Evolutionary conservation across 2,797 vertebrate species (phyloP).

Genomic region (Sarcophilus harrisii): DNA sequence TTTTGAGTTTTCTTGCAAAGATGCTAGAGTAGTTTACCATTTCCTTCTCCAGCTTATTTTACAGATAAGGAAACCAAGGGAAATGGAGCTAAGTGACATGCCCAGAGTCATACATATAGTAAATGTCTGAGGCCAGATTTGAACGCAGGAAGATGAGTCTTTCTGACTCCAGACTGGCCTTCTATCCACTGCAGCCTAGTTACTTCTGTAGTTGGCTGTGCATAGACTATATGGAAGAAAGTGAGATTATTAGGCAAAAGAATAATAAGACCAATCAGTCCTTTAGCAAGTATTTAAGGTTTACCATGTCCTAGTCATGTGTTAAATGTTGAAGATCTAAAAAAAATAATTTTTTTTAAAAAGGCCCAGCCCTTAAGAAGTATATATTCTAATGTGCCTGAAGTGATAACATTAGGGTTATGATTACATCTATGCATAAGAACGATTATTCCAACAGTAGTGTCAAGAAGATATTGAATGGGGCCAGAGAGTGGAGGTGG

Average conservation of each 20-base stretch:
- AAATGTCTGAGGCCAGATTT: background rate
- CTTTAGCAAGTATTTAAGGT: background rate
- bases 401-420: background rate
- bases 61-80: background rate
- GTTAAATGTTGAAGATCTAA: background rate
- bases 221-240: background rate
- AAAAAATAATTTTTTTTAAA: background rate
- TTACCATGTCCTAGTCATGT: background rate
- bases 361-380: background rate
- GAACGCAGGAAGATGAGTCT: background rate
- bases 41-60: background rate
- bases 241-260: background rate
- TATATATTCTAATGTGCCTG: background rate
- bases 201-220: background rate
- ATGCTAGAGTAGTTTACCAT: background rate
- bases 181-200: background rate
- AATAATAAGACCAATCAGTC: background rate
- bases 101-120: background rate
- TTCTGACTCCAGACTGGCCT: background rate
- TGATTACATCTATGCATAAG: background rate
- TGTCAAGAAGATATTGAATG: background rate
- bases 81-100: background rate
- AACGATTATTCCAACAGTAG: background rate
- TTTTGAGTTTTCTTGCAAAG: background rate
- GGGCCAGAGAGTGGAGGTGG: background rate